Evolutionary conservation across 2,113 vertebrate genomes (phyloP), one percentile per base, ranked within the genome.

Genomic region (Fukomys damarensis): DNA sequence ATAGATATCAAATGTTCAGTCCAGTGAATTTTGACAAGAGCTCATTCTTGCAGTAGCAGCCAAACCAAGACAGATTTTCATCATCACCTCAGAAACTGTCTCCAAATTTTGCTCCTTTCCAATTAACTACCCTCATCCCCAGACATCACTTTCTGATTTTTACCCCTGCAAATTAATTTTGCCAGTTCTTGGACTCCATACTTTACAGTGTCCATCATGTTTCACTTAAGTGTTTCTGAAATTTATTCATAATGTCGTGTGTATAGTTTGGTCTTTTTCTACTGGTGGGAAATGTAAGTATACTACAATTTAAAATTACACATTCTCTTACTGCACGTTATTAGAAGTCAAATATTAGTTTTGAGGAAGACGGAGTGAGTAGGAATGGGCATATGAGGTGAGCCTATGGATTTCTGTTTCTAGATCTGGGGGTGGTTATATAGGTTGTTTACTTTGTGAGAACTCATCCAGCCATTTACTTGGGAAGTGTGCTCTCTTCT

Each of bases 101-200:
- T 54, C 92, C 35, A 43, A 68, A 6, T 26, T 86, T 35, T 32
- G 54, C 54, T 93, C 59, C 52, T 65, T 96, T 84, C 59, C 74
- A 76, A 76, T 81, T 43, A 85, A 32, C 77, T 96, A 17, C 16
- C 46, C 12, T 82, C 54, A 90, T 56, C 28, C 61, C 16, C 66
- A 83, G 66, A 86, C 76, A 83, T 86, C 68, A 66, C 6, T 89
- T 77, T 63, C 54, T 72, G 54, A 93, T 82, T 96, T 89, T 65
- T 56, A 65, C 85, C 38, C 79, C 65, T 76, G 30, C 16, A 82
- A 13, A 70, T 96, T 94, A 61, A 13, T 86, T 82, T 97, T 76
- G 8, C 43, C 58, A 86, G 22, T 86, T 81, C 19, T 89, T 58
- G 7, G 77, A 58, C 38, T 88, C 81, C n/a, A 38, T 63, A 82